phyloP scores from a whole-genome alignment of 1,140 invertebrate species.

The Lepidostoma basale region DNA sequence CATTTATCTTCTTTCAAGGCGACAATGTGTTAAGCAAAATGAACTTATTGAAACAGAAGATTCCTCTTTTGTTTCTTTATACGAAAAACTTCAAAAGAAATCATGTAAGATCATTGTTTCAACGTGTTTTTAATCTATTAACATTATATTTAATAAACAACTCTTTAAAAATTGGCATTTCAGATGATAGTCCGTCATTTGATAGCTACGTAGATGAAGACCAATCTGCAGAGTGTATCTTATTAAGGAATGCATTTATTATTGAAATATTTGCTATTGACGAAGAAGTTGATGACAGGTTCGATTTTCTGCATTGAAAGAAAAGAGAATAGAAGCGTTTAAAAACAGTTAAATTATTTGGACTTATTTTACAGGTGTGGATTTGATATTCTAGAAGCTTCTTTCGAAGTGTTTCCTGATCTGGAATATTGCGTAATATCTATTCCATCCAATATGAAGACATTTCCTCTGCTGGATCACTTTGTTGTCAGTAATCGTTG shows the following conservation, averaged over 20 bases:
- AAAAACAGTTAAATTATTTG: not conserved
- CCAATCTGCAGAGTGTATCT: not conserved
- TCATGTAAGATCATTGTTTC: not conserved
- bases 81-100: constrained; percentile 24
- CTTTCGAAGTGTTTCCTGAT: constrained; percentile 71
- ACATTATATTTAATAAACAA: too few relatives aligned
- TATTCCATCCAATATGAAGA: constrained; percentile 64
- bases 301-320: not conserved
- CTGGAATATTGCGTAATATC: constrained; percentile 70
- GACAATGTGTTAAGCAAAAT: too few relatives aligned
- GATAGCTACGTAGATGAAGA: constrained; percentile 9
- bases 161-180: not conserved
- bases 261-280: constrained; percentile 71
- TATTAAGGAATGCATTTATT: constrained; percentile 63
- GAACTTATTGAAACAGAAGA: not conserved
- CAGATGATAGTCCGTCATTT: not conserved
- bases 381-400: constrained; percentile 65
- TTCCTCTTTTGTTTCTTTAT: constrained; percentile 7
- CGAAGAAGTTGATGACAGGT: constrained; percentile 65
- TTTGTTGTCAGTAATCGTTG: constrained; percentile 62
- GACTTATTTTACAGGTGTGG: constrained; percentile 50
- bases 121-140: not conserved
- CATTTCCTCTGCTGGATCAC: constrained; percentile 66
- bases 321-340: not conserved
- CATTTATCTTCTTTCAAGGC: too few relatives aligned